Percentiles rank a stretch among this genome's conserved stretches.
These are phyloP conservation scores for Tenthredo scrophulariae DNA, from an alignment of 2,888 invertebrate species.

Conservation along the genomic window DNA sequence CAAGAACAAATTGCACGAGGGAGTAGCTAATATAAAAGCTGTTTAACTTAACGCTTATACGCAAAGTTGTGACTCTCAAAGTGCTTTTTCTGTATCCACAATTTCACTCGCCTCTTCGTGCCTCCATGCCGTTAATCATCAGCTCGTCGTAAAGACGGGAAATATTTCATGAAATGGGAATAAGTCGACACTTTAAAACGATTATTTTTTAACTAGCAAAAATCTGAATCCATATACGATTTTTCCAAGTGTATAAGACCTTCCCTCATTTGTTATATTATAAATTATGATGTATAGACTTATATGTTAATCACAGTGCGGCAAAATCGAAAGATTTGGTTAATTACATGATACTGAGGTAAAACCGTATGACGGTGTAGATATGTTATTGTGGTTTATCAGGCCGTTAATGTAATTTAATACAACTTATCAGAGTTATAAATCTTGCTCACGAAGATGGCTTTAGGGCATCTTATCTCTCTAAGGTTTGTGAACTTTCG, in stretches of 20 bases:
- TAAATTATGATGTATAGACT: no score
- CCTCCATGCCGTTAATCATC: conserved; percentile 23
- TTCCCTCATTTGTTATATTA: no score
- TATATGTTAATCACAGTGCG: not conserved
- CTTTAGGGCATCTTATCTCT: conserved; percentile 31
- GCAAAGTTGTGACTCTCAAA: conserved; percentile 35
- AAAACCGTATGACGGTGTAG: not conserved
- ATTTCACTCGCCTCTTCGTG: not conserved
- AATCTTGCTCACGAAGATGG: conserved; percentile 32
- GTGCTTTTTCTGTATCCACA: conserved; percentile 29
- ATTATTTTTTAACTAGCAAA: not conserved
- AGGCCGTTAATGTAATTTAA: conserved; percentile 18
- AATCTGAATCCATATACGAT: not conserved
- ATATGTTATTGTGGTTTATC: conserved; percentile 25
- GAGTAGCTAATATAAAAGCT: conserved; percentile 43
- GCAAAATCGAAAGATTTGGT: not conserved
- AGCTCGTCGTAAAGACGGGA: conserved; percentile 23
- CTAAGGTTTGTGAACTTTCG: conserved; percentile 17
- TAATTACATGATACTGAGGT: not conserved
- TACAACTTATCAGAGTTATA: conserved; percentile 25
- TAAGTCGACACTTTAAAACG: not conserved
- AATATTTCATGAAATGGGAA: not conserved
- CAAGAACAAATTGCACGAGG: conserved; percentile 22
- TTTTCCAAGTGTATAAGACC: not conserved
- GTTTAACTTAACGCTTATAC: conserved; percentile 45